Evolutionary conservation across 2,888 invertebrate genomes (phyloP), one percentile per base, ranked within the genome.

Genomic region (Lasiommata megera): DNA sequence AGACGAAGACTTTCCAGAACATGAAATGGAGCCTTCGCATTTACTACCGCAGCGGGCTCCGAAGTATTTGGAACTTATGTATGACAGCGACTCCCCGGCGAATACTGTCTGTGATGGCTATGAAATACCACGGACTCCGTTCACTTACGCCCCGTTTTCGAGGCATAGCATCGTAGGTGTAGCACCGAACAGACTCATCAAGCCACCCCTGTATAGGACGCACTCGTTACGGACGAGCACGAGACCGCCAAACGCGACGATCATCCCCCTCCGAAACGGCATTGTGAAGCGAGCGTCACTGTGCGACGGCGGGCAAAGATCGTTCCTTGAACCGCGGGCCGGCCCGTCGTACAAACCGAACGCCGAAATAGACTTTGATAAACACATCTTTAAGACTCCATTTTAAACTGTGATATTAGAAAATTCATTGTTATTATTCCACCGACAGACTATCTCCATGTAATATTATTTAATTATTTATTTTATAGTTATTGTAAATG

Each of bases 51-150:
- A 79, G 59, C 75, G 80, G 1, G 65, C 87, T 34, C 93, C 94
- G 0, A 94, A 94, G 70, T 95, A 95, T 76, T 79, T 95, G 53
- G 94, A 95, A 76, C 79, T 95, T 47, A 84, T 94, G 72, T 93
- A 94, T 71, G 93, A 93, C 68, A 88, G 88, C 62, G 91, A 92
- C 53, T 82, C 89, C 0, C 82, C 80, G 8, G 74, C 81, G 14
- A 78, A 84, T 14, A 82, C 81, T 1, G 57, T 74, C 2, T 80
- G 84, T 64, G 93, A 93, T 69, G 94, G 93, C 1, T 94, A 94
- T 77, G 94, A 94, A 80, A 80, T 94, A 12, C 94, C 94, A 1
- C 84, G 93, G 38, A 78, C 86, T 0, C 81, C 77, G 1, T 51
- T 77, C 31, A 63, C 72, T 2, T 76, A 77, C 71, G 66, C 73